Evolutionary conservation across 2,113 vertebrate genomes (phyloP), one percentile per base, ranked within the genome.

Genomic region (Anhinga anhinga): DNA sequence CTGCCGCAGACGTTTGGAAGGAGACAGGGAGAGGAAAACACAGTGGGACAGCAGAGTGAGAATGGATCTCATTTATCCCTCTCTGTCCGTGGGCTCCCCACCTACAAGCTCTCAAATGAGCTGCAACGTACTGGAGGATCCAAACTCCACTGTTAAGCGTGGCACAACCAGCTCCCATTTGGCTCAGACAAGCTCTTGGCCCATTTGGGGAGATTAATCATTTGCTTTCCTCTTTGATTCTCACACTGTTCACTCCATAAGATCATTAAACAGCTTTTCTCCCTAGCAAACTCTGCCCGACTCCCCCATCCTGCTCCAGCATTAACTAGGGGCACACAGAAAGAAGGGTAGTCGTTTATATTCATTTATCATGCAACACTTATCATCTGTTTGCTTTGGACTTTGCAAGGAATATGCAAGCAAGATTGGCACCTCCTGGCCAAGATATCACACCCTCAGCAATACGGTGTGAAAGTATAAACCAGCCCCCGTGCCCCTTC

Each of bases 381-480:
- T 72, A 36, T 73, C 63, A 29, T 15, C 59, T 70, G 36, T 71
- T 85, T 62, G 90, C 86, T 42, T 73, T 61, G 79, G 86, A n/a
- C 55, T 65, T 63, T 4, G 1, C 27, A 8, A 76, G 78, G 61
- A 32, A 40, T 17, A 38, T 3, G 44, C 58, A 62, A n/a, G 29
- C 44, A 44, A 15, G 53, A 34, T 29, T 27, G 73, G 91, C 73
- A 92, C 82, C 89, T 85, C 50, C 65, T 30, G 29, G 38, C 86
- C 89, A n/a, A 40, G 82, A 20, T n/a, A 42, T 19, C 13, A 1
- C 49, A 42, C 49, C 38, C 53, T 70, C 53, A 67, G 58, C 45
- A 29, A 34, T 4, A 8, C 2, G 0, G 15, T 1, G 29, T 1
- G 15, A 61, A 53, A 40, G 53, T 8, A 30, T 1, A 44, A 56